These are phyloP conservation scores for Oeneis ivallda DNA, from an alignment of 2,888 invertebrate species.

Conservation along the genomic window DNA sequence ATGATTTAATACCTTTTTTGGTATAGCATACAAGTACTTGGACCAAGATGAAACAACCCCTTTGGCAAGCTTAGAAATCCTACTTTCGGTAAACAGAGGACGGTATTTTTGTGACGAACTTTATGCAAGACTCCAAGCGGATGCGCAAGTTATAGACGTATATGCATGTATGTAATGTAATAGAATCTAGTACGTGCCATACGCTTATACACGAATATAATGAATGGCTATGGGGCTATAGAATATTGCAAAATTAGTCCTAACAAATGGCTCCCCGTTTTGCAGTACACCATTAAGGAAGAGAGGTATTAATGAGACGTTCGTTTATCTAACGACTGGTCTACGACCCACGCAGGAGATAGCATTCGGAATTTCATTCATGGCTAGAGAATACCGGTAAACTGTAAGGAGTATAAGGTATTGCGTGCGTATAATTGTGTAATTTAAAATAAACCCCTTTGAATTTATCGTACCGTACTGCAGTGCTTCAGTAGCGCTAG, in stretches of 20 bases:
- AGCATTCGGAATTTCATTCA: constrained; percentile 44
- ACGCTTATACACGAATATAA: constrained; percentile 16
- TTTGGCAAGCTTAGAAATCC: too few species aligned
- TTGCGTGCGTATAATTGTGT: constrained; percentile 19
- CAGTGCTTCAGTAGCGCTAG: background rate
- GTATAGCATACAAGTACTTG: too few species aligned
- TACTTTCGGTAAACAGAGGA: too few species aligned
- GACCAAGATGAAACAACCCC: too few species aligned
- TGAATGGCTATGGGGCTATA: constrained; percentile 29
- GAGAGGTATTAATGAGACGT: constrained; percentile 50
- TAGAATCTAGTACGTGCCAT: constrained; percentile 5
- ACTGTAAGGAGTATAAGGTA: constrained; percentile 1
- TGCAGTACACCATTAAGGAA: constrained; percentile 48
- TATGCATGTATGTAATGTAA: background rate
- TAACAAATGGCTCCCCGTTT: constrained; percentile 41
- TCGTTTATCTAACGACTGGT: constrained; percentile 45
- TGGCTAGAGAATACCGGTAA: constrained; percentile 30
- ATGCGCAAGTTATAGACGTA: background rate
- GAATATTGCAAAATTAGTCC: constrained; percentile 42
- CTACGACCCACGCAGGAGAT: constrained; percentile 35
- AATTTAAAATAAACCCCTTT: constrained; percentile 6
- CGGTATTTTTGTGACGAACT: too few species aligned
- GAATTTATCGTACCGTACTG: constrained; percentile 11
- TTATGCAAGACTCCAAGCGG: background rate
- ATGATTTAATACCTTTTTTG: too few species aligned